Base-by-base conservation (phyloP, 2,888 invertebrate genomes). In the Cataglyphis livida region DNA sequence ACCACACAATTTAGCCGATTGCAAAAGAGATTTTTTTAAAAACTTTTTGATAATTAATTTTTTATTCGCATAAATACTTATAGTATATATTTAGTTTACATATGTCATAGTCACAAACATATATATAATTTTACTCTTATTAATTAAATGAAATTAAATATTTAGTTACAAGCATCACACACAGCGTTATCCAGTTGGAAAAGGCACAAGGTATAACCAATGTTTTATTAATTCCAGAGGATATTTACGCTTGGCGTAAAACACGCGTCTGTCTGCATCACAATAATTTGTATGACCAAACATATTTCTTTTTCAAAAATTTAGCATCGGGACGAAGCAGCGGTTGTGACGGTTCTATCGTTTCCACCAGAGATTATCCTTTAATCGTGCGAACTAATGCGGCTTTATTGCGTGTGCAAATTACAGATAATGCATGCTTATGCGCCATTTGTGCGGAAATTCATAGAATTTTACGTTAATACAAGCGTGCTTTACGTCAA, bases 381-480 rank as follows among this genome's bases (percentile, higher is more conserved):
- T 59, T 66, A 66, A 62, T 85, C 57, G 66, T 25, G 18, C n/a
- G 32, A 48, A 71, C 10, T 15, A 64, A 48, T 59, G 54, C 32
- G 51, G 54, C 25, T 78, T 84, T 84, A 84, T 73, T 51, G 66
- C 62, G 57, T 21, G n/a, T 68, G 83, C 70, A 83, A 71, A 85
- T 85, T 85, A 78, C 62, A 41, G 66, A 83, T 85, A 85, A 85
- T 78, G 66, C 54, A 83, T 48, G 44, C 62, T 25, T 25, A 32
- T 61, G 38, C 44, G 51, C 12, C 35, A 48, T 65, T 62, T n/a
- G 3, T 21, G 21, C 21, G 21, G 18, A 28, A 57, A 70, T 59
- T 71, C 10, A 44, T 76, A 57, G 57, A 70, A 44, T 79, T 79
- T 68, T 44, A 41, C 54, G 21, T 25, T 38, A 35, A 41, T 28